These are phyloP conservation scores for Dynastes tityus DNA, from an alignment of 2,888 invertebrate species.

Conservation along the genomic window DNA sequence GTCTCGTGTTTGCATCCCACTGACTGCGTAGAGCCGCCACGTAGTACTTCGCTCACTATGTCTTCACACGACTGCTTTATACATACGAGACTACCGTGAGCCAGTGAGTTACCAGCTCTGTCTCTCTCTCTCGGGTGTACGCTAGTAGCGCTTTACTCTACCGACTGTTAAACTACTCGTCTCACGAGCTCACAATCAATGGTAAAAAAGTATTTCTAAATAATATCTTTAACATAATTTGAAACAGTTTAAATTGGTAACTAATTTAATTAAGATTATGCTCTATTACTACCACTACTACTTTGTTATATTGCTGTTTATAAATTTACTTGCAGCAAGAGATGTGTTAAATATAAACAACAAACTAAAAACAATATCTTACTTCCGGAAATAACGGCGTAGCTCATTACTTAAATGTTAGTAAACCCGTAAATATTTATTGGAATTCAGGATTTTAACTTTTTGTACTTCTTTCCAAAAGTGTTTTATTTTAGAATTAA, in stretches of 20 bases:
- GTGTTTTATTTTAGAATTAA: too few relatives aligned
- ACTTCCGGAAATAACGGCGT: not conserved
- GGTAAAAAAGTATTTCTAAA: slow-evolving; percentile 65
- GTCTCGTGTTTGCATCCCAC: slow-evolving; percentile 65
- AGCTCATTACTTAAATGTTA: too few relatives aligned
- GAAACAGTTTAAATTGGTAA: slow-evolving; percentile 55
- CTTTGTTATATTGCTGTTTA: slow-evolving; percentile 21
- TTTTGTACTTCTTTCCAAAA: too few relatives aligned
- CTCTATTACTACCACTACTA: slow-evolving; percentile 32
- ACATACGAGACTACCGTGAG: slow-evolving; percentile 67
- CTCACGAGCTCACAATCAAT: slow-evolving; percentile 67
- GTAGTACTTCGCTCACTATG: slow-evolving; percentile 66
- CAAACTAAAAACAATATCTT: slow-evolving; percentile 19
- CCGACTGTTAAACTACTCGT: slow-evolving; percentile 67
- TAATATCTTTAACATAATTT: slow-evolving; percentile 56
- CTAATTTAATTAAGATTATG: slow-evolving; percentile 44
- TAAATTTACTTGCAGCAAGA: slow-evolving; percentile 33
- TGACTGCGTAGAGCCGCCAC: slow-evolving; percentile 68
- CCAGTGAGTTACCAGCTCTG: slow-evolving; percentile 67
- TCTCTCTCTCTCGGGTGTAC: slow-evolving; percentile 60
- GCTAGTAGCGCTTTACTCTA: slow-evolving; percentile 59
- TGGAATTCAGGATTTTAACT: too few relatives aligned
- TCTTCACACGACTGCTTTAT: slow-evolving; percentile 67
- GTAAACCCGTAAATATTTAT: too few relatives aligned
- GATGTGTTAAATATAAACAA: slow-evolving; percentile 30